Evolutionary conservation across 2,888 invertebrate genomes (phyloP), one percentile per base, ranked within the genome.

Genomic region (Diabrotica balteata): DNA sequence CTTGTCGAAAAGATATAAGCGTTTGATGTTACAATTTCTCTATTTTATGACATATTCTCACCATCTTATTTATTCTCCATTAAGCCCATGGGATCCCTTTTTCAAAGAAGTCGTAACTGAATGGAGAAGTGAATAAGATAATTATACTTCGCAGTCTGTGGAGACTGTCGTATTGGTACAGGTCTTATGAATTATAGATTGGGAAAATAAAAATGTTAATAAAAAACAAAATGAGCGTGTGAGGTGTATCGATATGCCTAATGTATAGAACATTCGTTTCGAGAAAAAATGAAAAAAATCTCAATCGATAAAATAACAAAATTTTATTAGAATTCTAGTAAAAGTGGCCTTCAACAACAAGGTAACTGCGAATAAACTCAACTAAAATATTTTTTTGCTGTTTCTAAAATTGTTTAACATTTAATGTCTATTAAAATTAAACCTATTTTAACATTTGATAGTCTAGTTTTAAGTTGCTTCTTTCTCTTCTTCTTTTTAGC

Each of bases 41-140:
- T 47, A 8, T 47, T 47, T 9, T 47, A 47, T 47, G 32, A 47
- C 10, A 10, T 47, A 47, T 47, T 47, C 47, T 47, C 47, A 47
- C 47, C 47, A 47, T 47, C 47, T 47, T 47, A 47, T 47, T 47
- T 47, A 47, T 47, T 47, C 47, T 47, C 47, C 47, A 47, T 9
- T 47, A 47, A 47, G 10, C 47, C 10, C 47, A 9, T 8, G 47
- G 47, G 47, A 47, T 47, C 10, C 6, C 8, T 47, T 47, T 47
- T 47, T 47, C 47, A 47, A 47, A 47, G 47, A 6, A 47, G 9
- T 47, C 10, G 47, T 7, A 47, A 47, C 47, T 47, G 47, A 47
- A 47, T 10, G 10, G 9, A 10, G 10, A 47, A 47, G 47, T 47
- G 47, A 47, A 47, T 47, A 47, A 47, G 47, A 47, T 47, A 47